Evolutionary conservation across 1,140 invertebrate species (phyloP), one percentile per base, ranked within the genome.

Genomic region (Gonatopus flavifemur): DNA sequence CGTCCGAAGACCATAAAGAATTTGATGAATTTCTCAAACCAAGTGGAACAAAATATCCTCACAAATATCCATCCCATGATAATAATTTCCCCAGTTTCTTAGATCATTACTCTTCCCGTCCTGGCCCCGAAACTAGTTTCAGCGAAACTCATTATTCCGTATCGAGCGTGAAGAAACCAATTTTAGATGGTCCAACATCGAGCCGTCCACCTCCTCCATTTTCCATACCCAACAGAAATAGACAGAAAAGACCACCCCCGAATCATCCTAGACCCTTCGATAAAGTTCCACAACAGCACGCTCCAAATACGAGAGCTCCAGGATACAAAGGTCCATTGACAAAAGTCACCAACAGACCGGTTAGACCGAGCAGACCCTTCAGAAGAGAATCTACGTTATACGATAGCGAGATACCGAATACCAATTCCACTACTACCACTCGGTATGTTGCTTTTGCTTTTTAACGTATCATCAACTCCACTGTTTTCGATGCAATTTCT

Each of bases 231-330:
- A 48, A 40, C 0, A 53, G 64, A 39, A 30, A 30, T 1, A 70
- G 73, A 31, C 56, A 57, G 18, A 76, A 74, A 37, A 75, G 71
- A 38, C 68, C 69, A 6, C 18, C 57, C 6, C 8, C 49, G 8
- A 4, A 43, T 2, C 28, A 32, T 15, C 46, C 67, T 2, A 64
- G 71, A 37, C 74, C 74, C 0, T 76, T 70, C 33, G 72, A 78
- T 24, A 78, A 76, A 45, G 47, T 78, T 12, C 74, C 76, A 6
- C 72, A 74, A 16, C 76, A 78, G 31, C 76, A 78, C 36, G 76
- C 76, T 9, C 76, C 76, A 0, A 78, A 78, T 28, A 78, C 76
- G 0, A 62, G 76, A 49, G 76, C 74, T 6, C 76, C 74, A 5
- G 76, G 76, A 3, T 77, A 76, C 58, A 78, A 67, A 38, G 76